Percentiles rank a stretch among this genome's conserved stretches.
phyloP scores from a whole-genome alignment of 2,113 vertebrate species.

The Haplotaxodon microlepis region DNA sequence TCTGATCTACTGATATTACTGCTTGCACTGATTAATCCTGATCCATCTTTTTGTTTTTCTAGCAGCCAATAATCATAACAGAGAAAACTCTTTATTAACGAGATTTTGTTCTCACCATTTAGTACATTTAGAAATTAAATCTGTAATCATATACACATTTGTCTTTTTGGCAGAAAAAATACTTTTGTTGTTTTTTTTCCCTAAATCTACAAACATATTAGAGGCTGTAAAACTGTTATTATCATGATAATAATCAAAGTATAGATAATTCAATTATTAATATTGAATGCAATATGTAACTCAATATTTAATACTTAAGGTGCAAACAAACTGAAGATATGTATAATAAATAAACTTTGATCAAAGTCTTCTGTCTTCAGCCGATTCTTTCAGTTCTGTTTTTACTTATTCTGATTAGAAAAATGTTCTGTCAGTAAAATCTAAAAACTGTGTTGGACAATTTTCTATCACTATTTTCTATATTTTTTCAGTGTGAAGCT shows the following conservation, averaged over 20 bases:
- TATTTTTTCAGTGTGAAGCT: background rate
- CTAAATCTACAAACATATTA: background rate
- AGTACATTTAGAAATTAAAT: background rate
- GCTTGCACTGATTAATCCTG: background rate
- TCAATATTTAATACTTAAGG: background rate
- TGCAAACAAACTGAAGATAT: background rate
- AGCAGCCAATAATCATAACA: background rate
- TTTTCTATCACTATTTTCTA: background rate
- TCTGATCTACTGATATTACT: background rate
- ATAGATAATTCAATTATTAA: background rate
- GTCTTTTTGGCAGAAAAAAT: background rate
- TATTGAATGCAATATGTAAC: background rate
- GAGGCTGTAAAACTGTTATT: background rate
- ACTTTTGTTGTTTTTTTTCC: accelerated
- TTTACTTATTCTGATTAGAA: background rate
- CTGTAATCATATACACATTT: background rate
- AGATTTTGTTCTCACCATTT: background rate
- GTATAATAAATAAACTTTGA: background rate
- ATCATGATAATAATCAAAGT: accelerated
- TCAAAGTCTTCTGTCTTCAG: background rate
- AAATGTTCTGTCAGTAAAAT: background rate
- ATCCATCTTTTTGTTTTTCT: background rate
- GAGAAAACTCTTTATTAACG: background rate
- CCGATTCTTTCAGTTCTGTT: background rate
- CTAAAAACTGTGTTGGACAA: background rate